Percentiles rank a stretch among this genome's conserved stretches.
Evolutionary conservation across 2,113 vertebrate species (phyloP).

Genomic region (Phrynosoma platyrhinos): DNA sequence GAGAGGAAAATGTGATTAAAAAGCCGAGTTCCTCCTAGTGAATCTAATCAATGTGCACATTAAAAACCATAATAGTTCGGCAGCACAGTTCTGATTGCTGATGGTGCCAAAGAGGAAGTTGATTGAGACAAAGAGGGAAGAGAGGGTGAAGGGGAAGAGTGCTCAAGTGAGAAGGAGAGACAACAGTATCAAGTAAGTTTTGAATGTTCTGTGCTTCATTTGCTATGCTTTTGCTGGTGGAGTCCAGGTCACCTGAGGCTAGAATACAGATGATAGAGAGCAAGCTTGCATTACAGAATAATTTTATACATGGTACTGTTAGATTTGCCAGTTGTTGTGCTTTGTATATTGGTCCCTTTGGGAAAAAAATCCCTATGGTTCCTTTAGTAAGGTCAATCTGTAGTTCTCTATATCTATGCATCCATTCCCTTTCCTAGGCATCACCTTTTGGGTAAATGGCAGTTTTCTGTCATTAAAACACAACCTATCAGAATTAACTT

Average conservation of each 20-base stretch:
- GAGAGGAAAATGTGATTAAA: constrained; percentile 3
- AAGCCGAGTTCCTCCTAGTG: constrained; percentile 1
- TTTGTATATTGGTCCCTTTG: background rate
- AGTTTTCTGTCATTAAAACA: background rate
- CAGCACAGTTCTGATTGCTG: background rate
- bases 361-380: background rate
- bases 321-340: background rate
- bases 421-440: constrained; percentile 16
- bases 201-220: constrained; percentile 42
- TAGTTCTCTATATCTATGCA: constrained; percentile 7
- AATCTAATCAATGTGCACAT: background rate
- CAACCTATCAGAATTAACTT: background rate
- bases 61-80: constrained; percentile 23
- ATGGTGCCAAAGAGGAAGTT: constrained; percentile 19
- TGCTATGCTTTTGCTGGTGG: constrained; percentile 9
- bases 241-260: background rate
- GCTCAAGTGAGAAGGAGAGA: rapidly evolving
- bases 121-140: constrained; percentile 22
- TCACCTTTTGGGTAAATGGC: background rate
- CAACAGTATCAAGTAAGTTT: constrained; percentile 17
- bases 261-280: background rate
- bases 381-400: constrained; percentile 29
- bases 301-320: background rate
- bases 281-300: background rate
- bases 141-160: background rate